phyloP scores from a whole-genome alignment of 2,888 invertebrate genomes.

The Coremacera marginata region DNA sequence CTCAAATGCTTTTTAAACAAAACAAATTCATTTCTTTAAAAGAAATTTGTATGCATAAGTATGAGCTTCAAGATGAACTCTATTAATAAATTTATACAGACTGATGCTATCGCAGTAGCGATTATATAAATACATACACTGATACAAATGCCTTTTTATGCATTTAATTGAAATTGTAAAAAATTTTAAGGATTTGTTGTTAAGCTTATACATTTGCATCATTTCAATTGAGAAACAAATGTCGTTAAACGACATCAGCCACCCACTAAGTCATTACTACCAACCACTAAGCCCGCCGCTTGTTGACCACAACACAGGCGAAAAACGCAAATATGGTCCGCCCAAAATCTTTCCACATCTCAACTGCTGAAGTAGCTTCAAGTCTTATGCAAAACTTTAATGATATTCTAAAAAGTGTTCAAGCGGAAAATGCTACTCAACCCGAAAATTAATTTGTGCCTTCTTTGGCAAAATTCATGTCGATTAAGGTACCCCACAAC shows the following conservation, averaged over 20 bases:
- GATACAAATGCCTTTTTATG: neutral
- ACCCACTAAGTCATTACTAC: constrained; percentile 4
- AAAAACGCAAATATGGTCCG: constrained; percentile 62
- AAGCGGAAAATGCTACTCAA: constrained; percentile 37
- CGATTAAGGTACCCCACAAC: constrained; percentile 35
- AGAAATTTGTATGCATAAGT: neutral
- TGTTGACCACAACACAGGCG: constrained; percentile 62
- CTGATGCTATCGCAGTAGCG: neutral
- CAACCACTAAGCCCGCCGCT: constrained; percentile 8
- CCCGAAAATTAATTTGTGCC: constrained; percentile 55
- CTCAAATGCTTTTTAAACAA: too few relatives aligned
- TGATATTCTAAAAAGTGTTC: neutral
- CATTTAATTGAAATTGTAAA: constrained; percentile 64
- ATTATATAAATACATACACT: neutral
- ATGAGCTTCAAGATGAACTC: neutral
- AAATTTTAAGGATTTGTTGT: constrained; percentile 61
- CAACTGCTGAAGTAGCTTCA: too few relatives aligned
- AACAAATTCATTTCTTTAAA: too few relatives aligned
- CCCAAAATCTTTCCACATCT: too few relatives aligned
- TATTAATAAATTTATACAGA: too few relatives aligned
- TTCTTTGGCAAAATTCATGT: constrained; percentile 55
- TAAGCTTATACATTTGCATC: constrained; percentile 64
- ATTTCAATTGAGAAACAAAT: constrained; percentile 57
- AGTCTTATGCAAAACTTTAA: too few relatives aligned
- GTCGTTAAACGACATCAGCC: constrained; percentile 34